These are phyloP conservation scores for Butorides virescens DNA, from an alignment of 2,113 vertebrate species.

Conservation along the genomic window DNA sequence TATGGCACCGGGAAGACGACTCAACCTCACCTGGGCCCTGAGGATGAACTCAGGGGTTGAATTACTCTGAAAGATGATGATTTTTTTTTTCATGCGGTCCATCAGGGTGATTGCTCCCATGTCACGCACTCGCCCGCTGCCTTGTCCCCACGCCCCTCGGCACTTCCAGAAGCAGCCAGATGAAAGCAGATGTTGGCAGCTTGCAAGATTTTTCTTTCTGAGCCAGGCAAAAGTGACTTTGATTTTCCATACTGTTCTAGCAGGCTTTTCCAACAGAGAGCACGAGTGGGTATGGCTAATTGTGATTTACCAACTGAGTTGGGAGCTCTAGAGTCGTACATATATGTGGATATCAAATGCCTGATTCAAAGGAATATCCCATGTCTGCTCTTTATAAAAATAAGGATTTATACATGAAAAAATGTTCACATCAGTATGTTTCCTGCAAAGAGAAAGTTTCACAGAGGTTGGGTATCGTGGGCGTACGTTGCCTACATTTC, in stretches of 20 bases:
- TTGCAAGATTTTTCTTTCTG: neutral
- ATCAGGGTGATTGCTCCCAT: neutral
- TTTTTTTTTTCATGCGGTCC: neutral
- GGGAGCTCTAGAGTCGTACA: neutral
- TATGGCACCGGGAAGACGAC: neutral
- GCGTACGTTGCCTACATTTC: neutral
- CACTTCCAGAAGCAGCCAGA: neutral
- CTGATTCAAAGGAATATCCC: neutral
- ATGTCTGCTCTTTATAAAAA: neutral
- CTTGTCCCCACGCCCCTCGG: neutral
- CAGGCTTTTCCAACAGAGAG: neutral
- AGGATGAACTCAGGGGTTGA: neutral
- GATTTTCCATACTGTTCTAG: neutral
- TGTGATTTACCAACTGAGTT: neutral
- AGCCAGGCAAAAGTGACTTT: slow-evolving; percentile 4
- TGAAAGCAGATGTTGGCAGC: neutral
- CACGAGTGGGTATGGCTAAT: neutral
- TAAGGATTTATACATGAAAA: neutral
- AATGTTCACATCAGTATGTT: neutral
- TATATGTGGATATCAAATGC: neutral
- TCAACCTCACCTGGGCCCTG: neutral
- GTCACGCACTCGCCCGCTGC: neutral
- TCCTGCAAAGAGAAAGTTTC: neutral
- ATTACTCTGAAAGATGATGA: neutral
- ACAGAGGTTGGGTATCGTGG: neutral